Percentiles rank a stretch among this genome's conserved stretches.
Evolutionary conservation across 2,113 vertebrate species (phyloP).

Genomic region (Pontoporia blainvillei): DNA sequence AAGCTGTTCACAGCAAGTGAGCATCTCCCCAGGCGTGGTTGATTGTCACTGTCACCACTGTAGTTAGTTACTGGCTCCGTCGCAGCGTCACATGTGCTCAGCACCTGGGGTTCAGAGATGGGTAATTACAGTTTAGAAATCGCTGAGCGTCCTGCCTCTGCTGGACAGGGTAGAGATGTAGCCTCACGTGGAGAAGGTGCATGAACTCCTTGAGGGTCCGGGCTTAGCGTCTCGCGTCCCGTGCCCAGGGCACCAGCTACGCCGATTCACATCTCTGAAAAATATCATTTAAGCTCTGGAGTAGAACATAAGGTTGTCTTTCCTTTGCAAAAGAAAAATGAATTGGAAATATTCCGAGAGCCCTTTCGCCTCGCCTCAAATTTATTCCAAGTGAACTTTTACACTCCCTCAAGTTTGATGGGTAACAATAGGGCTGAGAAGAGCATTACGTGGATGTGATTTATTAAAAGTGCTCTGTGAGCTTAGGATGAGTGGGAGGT

Average conservation of each 20-base stretch:
- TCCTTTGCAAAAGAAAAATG: background rate
- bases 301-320: background rate
- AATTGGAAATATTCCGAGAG: background rate
- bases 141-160: fast-evolving
- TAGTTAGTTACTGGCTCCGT: fast-evolving
- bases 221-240: fast-evolving
- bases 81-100: fast-evolving
- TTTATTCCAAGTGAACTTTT: background rate
- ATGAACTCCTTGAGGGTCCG: background rate
- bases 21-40: fast-evolving
- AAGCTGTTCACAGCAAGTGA: background rate
- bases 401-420: background rate
- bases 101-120: background rate
- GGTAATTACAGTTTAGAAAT: background rate
- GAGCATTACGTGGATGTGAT: fast-evolving
- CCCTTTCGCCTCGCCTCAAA: background rate
- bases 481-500: fast-evolving
- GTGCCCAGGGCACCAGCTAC: fast-evolving
- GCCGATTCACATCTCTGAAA: background rate
- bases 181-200: background rate
- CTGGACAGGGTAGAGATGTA: no score
- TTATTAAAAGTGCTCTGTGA: background rate
- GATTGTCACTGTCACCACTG: fast-evolving
- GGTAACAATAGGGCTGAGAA: background rate
- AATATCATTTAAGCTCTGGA: background rate